Percentiles rank a stretch among this genome's conserved stretches.
These are phyloP conservation scores for Chloroceryle aenea DNA, from an alignment of 2,113 vertebrate genomes.

Conservation along the genomic window DNA sequence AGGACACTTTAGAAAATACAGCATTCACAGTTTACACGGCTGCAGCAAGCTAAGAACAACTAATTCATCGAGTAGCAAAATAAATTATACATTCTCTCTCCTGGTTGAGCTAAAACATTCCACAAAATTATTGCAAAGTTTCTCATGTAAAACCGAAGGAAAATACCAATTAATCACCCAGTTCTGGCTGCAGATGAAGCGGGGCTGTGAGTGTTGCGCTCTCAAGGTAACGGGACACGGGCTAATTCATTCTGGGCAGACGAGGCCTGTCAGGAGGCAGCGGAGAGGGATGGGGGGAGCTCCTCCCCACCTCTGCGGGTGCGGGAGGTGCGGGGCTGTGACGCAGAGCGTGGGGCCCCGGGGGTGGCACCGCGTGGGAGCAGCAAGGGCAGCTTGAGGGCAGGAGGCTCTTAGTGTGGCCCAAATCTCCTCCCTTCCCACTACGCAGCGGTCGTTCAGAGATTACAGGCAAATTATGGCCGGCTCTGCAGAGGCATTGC, in stretches of 20 bases:
- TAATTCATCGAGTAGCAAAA: slow-evolving; percentile 67
- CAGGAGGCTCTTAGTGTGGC: background rate
- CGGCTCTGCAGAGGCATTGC: background rate
- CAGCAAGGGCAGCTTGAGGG: rapidly evolving
- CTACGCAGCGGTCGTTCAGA: rapidly evolving
- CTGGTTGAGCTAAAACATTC: slow-evolving; percentile 44
- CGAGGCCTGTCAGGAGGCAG: background rate
- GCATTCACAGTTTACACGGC: slow-evolving; percentile 44
- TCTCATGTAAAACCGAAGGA: background rate
- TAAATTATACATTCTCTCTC: slow-evolving; percentile 28
- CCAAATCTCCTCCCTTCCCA: rapidly evolving
- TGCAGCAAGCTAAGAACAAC: slow-evolving; percentile 50
- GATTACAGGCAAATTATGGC: background rate
- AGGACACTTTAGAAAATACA: slow-evolving; percentile 57
- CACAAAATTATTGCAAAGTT: slow-evolving; percentile 42
- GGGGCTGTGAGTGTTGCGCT: background rate
- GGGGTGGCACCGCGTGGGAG: rapidly evolving
- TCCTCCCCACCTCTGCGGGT: rapidly evolving
- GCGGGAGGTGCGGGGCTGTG: background rate
- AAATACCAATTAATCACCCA: background rate
- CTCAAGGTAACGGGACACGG: rapidly evolving
- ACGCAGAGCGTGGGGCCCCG: rapidly evolving
- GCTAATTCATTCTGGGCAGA: background rate
- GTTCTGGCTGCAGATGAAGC: background rate
- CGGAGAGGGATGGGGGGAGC: background rate